These are phyloP conservation scores for Drosophila monieri DNA, from an alignment of 2,888 invertebrate genomes.

Conservation along the genomic window DNA sequence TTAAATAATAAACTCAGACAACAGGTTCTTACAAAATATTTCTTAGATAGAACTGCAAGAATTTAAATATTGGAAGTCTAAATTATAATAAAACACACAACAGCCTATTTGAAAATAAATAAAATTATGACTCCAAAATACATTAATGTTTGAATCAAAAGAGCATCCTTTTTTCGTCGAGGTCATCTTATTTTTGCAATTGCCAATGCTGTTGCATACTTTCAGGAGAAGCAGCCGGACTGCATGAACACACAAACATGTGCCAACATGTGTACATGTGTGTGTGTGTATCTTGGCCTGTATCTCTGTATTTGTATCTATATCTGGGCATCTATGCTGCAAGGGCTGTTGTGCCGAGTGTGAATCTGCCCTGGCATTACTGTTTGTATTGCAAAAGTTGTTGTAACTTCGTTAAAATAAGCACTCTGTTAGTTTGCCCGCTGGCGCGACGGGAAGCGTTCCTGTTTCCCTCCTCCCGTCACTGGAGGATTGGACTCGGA, in stretches of 20 bases:
- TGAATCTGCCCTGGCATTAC: conserved; percentile 77
- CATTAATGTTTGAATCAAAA: conserved; percentile 1
- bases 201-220: conserved; percentile 64
- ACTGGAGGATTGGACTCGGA: conserved; percentile 7
- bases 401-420: conserved; percentile 80
- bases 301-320: conserved; percentile 19
- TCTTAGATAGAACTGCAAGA: too few relatives aligned
- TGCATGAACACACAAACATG: conserved; percentile 19
- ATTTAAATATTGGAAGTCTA: too few relatives aligned
- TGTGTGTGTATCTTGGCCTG: conserved; percentile 25
- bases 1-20: too few relatives aligned
- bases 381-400: conserved; percentile 79
- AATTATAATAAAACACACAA: too few relatives aligned
- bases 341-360: conserved; percentile 66
- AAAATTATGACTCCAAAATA: not conserved
- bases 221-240: conserved; percentile 51
- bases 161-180: conserved; percentile 25
- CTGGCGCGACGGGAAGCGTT: conserved; percentile 66
- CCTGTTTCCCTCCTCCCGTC: not conserved
- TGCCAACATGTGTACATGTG: conserved; percentile 7
- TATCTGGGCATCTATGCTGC: conserved; percentile 39
- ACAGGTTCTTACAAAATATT: too few relatives aligned
- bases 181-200: not conserved
- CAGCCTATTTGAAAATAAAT: too few relatives aligned
- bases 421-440: conserved; percentile 77